Evolutionary conservation across 2,797 vertebrate genomes (phyloP).

Genomic region (Xerus rutilus): DNA sequence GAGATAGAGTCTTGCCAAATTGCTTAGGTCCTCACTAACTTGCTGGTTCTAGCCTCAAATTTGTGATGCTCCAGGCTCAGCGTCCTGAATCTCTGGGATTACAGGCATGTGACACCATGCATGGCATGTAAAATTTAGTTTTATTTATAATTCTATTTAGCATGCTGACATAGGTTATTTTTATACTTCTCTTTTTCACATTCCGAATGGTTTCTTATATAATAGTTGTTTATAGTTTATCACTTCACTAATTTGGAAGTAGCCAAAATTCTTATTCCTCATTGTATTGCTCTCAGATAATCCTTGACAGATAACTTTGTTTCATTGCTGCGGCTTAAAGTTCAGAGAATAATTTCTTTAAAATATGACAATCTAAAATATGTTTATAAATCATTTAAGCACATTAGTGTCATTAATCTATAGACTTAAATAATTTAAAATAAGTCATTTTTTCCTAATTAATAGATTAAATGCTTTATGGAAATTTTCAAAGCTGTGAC

Average conservation of each 20-base stretch:
- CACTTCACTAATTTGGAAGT: background rate
- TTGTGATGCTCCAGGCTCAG: no score
- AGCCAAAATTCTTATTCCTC: background rate
- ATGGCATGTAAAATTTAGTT: background rate
- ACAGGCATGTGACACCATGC: no score
- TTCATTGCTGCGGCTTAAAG: background rate
- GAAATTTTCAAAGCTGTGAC: background rate
- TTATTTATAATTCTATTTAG: background rate
- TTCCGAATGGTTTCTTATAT: background rate
- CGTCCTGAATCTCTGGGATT: no score
- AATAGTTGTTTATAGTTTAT: background rate
- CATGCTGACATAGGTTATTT: background rate
- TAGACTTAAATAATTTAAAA: background rate
- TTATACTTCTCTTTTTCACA: background rate
- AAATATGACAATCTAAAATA: background rate
- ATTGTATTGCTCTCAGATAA: background rate
- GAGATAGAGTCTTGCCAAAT: no score
- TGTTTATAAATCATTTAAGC: background rate
- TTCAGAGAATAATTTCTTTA: slow-evolving; percentile 14
- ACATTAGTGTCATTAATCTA: background rate
- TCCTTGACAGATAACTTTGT: background rate
- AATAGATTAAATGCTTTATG: background rate
- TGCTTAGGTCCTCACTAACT: no score
- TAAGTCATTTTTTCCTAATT: background rate
- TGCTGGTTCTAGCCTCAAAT: no score